Base-by-base conservation (phyloP, 2,888 invertebrate genomes). In the Agrenia bidenticulata region DNA sequence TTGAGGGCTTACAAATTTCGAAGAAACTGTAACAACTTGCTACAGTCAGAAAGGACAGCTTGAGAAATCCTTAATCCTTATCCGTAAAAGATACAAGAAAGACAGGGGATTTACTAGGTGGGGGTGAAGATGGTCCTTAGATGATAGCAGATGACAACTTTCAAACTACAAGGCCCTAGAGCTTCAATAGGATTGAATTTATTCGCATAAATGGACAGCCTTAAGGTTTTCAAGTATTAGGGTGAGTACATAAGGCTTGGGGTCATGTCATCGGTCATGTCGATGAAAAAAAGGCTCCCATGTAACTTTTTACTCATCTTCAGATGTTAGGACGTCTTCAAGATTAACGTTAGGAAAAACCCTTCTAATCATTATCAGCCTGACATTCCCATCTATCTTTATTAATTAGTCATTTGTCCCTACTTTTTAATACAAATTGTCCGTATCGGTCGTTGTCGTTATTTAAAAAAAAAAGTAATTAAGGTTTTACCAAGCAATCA, bases 201-300 rank as follows among this genome's bases (percentile, higher is more conserved):
- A 27, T 55, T 55, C 55, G 55, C 55, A 24, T 55, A 24, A 32
- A 27, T 55, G 55, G 27, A n/a, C 32, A 55, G 45, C 45, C 45
- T 15, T 15, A 45, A 19, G 45, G 32, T 32, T 11, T 7, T 32
- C 32, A 32, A 32, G 11, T 32, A 32, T 32, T 4, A 32, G 32
- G 32, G 11, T 32, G 32, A 32, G 32, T 7, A 7, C 5, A 32
- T 11, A 32, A n/a, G n/a, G n/a, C n/a, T n/a, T n/a, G n/a, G n/a
- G n/a, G n/a, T n/a, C n/a, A n/a, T n/a, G n/a, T n/a, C n/a, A n/a
- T n/a, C n/a, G n/a, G n/a, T n/a, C n/a, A n/a, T n/a, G n/a, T n/a
- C n/a, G n/a, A n/a, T 7, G 32, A 32, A 32, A 32, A 32, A 7
- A 32, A 32, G 32, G 32, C 11, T 32, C 11, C 32, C 11, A n/a